Conservation (phyloP, 2,797 vertebrate genomes). For the Chrysocyon brachyurus region DNA sequence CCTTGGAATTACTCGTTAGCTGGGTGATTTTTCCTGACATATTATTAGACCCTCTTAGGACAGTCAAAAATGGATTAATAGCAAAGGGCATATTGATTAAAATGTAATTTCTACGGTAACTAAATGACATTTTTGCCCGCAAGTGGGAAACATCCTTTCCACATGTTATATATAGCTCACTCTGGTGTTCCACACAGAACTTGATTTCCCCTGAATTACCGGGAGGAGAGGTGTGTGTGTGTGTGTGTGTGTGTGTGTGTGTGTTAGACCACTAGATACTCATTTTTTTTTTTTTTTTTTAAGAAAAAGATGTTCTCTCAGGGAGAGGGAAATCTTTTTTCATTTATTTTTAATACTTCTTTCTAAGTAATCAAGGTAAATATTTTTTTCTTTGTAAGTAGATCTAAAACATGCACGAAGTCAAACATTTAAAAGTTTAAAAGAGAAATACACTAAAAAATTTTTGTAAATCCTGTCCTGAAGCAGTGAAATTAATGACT, state of each 20-base stretch:
- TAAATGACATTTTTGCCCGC: constrained; percentile 77
- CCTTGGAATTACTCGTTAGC: constrained; percentile 77
- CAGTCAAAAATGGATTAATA: constrained; percentile 85
- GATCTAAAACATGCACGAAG: neutral
- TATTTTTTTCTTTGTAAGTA: neutral
- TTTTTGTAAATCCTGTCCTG: neutral
- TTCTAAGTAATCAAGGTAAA: neutral
- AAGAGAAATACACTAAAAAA: neutral
- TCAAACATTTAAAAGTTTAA: neutral
- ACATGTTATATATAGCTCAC: constrained; percentile 53
- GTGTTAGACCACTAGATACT: neutral
- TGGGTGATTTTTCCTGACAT: constrained; percentile 77
- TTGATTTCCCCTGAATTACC: neutral
- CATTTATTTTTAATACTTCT: neutral
- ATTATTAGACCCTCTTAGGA: constrained; percentile 83
- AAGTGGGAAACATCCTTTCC: constrained; percentile 61
- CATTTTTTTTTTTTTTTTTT: neutral
- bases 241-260: too few species aligned
- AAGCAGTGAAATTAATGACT: neutral
- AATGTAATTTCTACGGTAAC: constrained; percentile 85
- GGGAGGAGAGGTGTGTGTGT: neutral
- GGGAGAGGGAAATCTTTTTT: neutral
- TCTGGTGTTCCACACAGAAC: neutral
- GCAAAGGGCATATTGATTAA: constrained; percentile 83
- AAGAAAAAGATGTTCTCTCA: neutral